Base-by-base conservation (phyloP, 2,888 invertebrate genomes). In the Scaptomyza parva region DNA sequence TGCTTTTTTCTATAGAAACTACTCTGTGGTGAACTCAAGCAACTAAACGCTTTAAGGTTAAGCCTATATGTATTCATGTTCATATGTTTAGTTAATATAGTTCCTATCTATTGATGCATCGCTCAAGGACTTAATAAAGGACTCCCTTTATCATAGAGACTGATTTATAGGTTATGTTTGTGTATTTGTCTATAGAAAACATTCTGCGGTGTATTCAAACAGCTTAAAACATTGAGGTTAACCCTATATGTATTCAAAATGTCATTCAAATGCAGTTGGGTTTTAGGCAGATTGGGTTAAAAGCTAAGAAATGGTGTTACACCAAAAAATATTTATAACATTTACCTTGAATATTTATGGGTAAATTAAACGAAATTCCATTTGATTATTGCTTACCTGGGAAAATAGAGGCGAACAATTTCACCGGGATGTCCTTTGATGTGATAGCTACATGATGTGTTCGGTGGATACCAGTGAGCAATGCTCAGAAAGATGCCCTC, bases 401-500 rank as follows among this genome's bases (percentile, higher is more conserved):
- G 97, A 90, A 98, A 98, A 91, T 97, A 97, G 5, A 98, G 93
- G 61, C 97, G 93, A 11, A 97, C 97, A 54, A 97, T 96, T 92
- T 97, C 97, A 11, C 97, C 96, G 3, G 95, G 94, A 44, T 95
- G 94, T 0, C 97, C 97, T 90, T 96, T 95, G 92, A 97, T 96
- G 76, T 97, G 93, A 90, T 98, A 98, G 40, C 97, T 97, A 92
- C 97, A 98, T 12, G 96, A 96, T 0, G 97, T 98, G 89, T 97
- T 96, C 0, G 97, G 97, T 0, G 97, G 97, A 90, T 98, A 98
- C 97, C 97, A 98, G 89, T 97, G 97, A 0, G 97, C 97, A 12
- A 97, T 97, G 0, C 97, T 97, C 18, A 97, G 93, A 91, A 97
- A 97, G 77, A 97, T 97, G 6, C 97, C 97, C 89, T 97, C 97